A percentile compares a stretch with the other conserved stretches of the same genome.
phyloP scores from a whole-genome alignment of 2,888 invertebrate species.

The Nomada ferruginata region DNA sequence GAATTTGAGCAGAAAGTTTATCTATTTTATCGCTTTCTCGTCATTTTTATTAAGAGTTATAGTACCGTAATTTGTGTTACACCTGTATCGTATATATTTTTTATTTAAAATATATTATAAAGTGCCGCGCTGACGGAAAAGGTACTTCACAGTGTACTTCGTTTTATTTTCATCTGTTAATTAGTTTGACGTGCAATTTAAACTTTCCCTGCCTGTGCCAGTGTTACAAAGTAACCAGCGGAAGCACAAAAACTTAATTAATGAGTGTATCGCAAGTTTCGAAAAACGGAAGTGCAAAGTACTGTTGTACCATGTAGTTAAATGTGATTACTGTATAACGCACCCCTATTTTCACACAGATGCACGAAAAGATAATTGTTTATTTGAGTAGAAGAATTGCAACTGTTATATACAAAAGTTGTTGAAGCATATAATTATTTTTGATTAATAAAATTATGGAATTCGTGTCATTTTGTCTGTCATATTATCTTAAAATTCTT shows the following conservation, averaged over 20 bases:
- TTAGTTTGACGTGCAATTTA: conserved; percentile 40
- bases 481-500: no score
- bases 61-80: not conserved
- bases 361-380: no score
- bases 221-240: conserved; percentile 13
- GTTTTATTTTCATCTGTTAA: conserved; percentile 26
- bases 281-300: not conserved
- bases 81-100: not conserved
- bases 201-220: conserved; percentile 17
- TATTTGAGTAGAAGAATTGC: no score
- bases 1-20: no score
- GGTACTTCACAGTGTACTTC: conserved; percentile 10
- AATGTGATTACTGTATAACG: not conserved
- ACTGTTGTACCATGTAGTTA: not conserved
- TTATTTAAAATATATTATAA: not conserved
- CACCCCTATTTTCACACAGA: no score
- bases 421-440: no score
- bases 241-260: conserved; percentile 33
- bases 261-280: conserved; percentile 20
- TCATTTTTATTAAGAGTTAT: no score
- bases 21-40: no score
- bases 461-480: no score
- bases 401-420: no score
- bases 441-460: no score
- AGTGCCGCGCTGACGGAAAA: not conserved